phyloP scores from a whole-genome alignment of 1,140 invertebrate species.

The Formica selysi region DNA sequence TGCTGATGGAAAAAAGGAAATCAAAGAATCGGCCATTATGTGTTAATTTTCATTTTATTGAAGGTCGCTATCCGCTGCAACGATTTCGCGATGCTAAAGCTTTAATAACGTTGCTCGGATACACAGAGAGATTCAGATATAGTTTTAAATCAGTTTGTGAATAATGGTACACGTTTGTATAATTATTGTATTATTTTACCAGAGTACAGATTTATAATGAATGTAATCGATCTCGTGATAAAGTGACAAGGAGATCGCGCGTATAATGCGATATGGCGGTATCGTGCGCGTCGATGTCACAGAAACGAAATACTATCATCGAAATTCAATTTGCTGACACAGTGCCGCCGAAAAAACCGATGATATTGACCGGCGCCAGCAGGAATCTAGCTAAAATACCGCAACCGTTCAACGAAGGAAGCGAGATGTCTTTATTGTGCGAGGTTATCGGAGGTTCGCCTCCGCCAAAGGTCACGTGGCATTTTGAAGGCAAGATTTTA shows the following conservation, averaged over 20 bases:
- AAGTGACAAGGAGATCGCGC: not conserved
- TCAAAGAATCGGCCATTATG: not conserved
- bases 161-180: not conserved
- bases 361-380: conserved; percentile 92
- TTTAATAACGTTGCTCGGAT: not conserved
- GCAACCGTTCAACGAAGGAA: conserved; percentile 93
- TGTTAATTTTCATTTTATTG: conserved; percentile 34
- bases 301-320: conserved; percentile 31
- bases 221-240: conserved; percentile 21
- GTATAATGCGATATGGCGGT: conserved; percentile 18
- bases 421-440: conserved; percentile 89
- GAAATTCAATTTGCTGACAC: conserved; percentile 76
- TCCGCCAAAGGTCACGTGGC: conserved; percentile 83
- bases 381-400: conserved; percentile 90
- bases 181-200: conserved; percentile 8
- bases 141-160: too few species aligned
- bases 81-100: conserved; percentile 3
- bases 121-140: not conserved
- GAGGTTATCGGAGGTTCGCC: conserved; percentile 88
- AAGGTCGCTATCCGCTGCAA: too few species aligned
- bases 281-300: conserved; percentile 1
- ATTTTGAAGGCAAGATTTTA: conserved; percentile 78
- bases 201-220: not conserved
- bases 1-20: not conserved
- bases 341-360: conserved; percentile 94